A percentile compares a stretch with the other conserved stretches of the same genome.
Evolutionary conservation across 2,797 vertebrate genomes (phyloP).

Genomic region (Phataginus tricuspis): DNA sequence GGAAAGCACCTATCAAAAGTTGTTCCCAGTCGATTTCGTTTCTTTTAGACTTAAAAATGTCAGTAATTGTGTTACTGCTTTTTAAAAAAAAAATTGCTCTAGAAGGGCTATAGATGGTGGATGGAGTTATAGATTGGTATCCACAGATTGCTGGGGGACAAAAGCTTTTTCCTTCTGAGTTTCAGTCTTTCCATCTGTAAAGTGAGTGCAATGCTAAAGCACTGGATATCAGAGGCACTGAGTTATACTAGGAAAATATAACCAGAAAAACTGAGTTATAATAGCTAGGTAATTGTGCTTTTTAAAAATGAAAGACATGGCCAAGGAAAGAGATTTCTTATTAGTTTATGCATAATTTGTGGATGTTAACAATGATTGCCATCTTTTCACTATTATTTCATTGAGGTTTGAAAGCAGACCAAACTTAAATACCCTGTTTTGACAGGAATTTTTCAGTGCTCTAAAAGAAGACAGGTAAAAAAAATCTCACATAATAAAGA

Average conservation of each 20-base stretch:
- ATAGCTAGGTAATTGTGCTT: background rate
- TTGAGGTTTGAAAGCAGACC: background rate
- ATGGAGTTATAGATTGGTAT: background rate
- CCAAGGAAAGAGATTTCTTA: no score
- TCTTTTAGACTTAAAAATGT: background rate
- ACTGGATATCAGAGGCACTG: background rate
- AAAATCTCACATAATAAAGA: background rate
- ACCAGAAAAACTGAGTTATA: background rate
- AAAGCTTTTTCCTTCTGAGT: background rate
- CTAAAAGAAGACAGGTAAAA: slow-evolving; percentile 10
- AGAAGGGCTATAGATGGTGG: background rate
- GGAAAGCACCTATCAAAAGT: background rate
- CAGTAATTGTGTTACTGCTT: background rate
- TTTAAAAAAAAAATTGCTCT: background rate
- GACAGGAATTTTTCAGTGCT: background rate
- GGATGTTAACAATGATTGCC: background rate
- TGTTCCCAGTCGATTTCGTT: background rate
- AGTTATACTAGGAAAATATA: no score
- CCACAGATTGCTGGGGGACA: background rate
- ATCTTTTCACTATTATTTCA: background rate
- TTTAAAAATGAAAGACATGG: background rate
- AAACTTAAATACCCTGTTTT: background rate
- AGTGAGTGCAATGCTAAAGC: background rate
- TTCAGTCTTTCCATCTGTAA: background rate
- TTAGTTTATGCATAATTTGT: background rate